phyloP scores from a whole-genome alignment of 2,888 invertebrate genomes.

The Heliconius erato region DNA sequence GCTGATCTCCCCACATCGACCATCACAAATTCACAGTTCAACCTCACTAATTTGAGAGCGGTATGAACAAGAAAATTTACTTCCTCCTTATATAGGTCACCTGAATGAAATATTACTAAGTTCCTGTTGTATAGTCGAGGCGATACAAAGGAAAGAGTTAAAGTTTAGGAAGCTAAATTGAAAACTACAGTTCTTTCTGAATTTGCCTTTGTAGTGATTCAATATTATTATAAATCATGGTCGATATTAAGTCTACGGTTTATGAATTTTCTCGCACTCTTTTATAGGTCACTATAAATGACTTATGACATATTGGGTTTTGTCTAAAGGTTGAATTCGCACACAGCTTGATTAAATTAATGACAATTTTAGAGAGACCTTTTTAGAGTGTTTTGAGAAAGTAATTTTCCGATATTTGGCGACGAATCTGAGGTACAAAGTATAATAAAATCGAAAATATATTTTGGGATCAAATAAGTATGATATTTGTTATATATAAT shows the following conservation, averaged over 20 bases:
- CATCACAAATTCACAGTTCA: conserved; percentile 11
- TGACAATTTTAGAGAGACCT: too few species aligned
- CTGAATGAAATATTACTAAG: conserved; percentile 46
- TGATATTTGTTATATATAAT: too few species aligned
- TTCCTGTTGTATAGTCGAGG: conserved; percentile 25
- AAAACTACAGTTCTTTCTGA: conserved; percentile 6
- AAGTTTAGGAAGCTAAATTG: conserved; percentile 6
- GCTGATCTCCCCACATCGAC: background rate
- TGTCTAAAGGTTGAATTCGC: too few species aligned
- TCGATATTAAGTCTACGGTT: background rate
- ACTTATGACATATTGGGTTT: too few species aligned
- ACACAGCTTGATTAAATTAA: too few species aligned
- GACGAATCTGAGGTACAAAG: too few species aligned
- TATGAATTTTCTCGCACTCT: background rate
- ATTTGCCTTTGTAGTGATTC: background rate
- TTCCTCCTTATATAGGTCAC: conserved; percentile 47
- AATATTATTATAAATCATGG: background rate
- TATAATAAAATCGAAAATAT: too few species aligned
- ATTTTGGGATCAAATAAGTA: too few species aligned
- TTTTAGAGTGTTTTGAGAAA: too few species aligned
- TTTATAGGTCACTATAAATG: background rate
- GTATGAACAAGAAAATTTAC: conserved; percentile 47
- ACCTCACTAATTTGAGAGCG: conserved; percentile 30
- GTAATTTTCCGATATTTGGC: too few species aligned
- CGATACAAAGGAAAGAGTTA: conserved; percentile 34